Percentiles rank a stretch among this genome's conserved stretches.
These are phyloP conservation scores for Halcyon chelicuti DNA, from an alignment of 2,797 vertebrate species.

Conservation along the genomic window DNA sequence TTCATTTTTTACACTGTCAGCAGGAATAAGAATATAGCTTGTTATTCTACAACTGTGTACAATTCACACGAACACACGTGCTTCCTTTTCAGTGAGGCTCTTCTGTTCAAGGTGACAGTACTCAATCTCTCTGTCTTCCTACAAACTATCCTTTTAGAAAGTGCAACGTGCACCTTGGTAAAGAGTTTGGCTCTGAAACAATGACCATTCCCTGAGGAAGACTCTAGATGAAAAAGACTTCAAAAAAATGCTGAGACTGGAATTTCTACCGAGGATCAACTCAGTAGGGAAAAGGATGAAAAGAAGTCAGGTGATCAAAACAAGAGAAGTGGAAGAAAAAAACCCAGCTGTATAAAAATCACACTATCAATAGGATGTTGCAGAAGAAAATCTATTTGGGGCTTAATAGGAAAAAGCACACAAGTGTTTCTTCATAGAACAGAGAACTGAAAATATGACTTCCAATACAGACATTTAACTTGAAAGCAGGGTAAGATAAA, in stretches of 20 bases:
- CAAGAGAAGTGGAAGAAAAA: neutral
- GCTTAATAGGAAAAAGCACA: neutral
- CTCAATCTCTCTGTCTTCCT: neutral
- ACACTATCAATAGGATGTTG: neutral
- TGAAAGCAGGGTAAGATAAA: neutral
- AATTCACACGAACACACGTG: neutral
- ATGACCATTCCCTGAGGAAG: neutral
- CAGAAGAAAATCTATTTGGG: neutral
- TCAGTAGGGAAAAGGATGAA: neutral
- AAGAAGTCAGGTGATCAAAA: neutral
- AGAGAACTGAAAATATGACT: neutral
- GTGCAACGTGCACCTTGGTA: neutral
- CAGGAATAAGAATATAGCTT: neutral
- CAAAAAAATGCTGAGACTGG: neutral
- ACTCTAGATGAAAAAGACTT: neutral
- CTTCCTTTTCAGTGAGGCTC: neutral
- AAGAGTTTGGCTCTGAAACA: neutral
- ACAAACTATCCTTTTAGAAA: neutral
- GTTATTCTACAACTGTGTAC: neutral
- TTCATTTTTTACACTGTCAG: neutral
- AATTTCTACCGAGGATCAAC: neutral
- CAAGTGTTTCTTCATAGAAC: neutral
- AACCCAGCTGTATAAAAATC: neutral
- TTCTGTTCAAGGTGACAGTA: neutral
- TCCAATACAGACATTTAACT: neutral